Conservation (phyloP, 1,140 invertebrate genomes). For the Colletes gigas region DNA sequence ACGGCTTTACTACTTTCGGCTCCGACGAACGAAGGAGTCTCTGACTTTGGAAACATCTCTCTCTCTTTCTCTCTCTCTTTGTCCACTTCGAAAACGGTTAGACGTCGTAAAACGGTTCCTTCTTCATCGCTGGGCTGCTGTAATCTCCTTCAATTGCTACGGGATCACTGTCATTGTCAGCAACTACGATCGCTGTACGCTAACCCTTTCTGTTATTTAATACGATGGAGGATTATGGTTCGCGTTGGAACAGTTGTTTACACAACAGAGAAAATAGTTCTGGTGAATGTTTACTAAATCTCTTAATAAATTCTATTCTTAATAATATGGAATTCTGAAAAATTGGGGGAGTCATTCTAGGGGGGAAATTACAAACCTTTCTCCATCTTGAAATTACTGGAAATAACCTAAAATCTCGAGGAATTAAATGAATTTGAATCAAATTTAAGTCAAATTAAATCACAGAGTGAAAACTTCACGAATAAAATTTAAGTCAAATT, state of each 20-base stretch:
- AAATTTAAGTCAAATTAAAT: too few species aligned
- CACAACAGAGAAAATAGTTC: not conserved
- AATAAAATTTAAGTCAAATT: too few species aligned
- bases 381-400: too few species aligned
- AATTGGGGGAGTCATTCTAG: too few species aligned
- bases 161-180: conserved; percentile 40
- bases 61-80: not conserved
- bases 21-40: conserved; percentile 53
- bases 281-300: not conserved
- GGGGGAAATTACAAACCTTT: too few species aligned
- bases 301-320: too few species aligned
- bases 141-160: conserved; percentile 33
- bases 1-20: conserved; percentile 78
- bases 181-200: conserved; percentile 14
- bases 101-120: conserved; percentile 19
- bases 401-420: too few species aligned
- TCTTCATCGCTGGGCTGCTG: not conserved
- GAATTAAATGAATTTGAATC: too few species aligned
- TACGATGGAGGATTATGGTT: not conserved
- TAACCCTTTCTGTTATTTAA: not conserved
- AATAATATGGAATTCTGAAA: too few species aligned
- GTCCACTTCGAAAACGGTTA: not conserved
- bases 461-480: too few species aligned
- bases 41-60: conserved; percentile 19
- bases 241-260: not conserved